Base-by-base conservation (phyloP, 1,140 invertebrate species). In the Papilio helenus region DNA sequence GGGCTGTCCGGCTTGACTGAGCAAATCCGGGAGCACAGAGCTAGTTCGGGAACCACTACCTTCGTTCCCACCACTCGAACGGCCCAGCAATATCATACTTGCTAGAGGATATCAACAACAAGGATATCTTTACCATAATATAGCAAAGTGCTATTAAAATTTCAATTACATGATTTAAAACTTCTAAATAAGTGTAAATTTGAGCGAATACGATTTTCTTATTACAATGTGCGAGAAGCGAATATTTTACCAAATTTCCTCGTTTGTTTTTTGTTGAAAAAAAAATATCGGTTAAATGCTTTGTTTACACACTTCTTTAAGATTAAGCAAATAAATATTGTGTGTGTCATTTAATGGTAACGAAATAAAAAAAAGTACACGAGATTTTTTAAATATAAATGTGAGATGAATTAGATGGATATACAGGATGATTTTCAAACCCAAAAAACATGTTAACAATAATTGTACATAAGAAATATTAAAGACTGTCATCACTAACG, bases 1-100 rank as follows among this genome's bases (percentile, higher is more conserved):
- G 78, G 98, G 97, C 84, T 97, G 97, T 82, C 97, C 96, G 81
- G 97, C 96, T 95, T 97, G 96, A 88, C 98, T 99, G 71, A 99
- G 96, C 80, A 99, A 96, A 95, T 99, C 99, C 49, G 99, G 99
- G 79, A 99, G 95, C 44, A 99, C 98, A 65, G 97, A 98, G 93
- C 97, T 98, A 79, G 97, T 97, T 80, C 98, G 96, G 23, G 97
- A 96, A 83, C 97, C 96, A 81, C 96, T 96, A 81, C 96, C 96
- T 85, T 95, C 95, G 83, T 95, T 96, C 72, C 94, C 95, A 79
- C 95, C 95, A 88, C 96, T 95, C 90, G 96, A 97, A 95, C 89
- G 95, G 80, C 88, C 91, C 93, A 93, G 84, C 80, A 80, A 73
- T 80, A 49, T 68, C 18, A 82, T 46, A 79, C 79, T 79, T 42